Base-by-base conservation (phyloP, 2,113 vertebrate genomes). In the Myodes glareolus region DNA sequence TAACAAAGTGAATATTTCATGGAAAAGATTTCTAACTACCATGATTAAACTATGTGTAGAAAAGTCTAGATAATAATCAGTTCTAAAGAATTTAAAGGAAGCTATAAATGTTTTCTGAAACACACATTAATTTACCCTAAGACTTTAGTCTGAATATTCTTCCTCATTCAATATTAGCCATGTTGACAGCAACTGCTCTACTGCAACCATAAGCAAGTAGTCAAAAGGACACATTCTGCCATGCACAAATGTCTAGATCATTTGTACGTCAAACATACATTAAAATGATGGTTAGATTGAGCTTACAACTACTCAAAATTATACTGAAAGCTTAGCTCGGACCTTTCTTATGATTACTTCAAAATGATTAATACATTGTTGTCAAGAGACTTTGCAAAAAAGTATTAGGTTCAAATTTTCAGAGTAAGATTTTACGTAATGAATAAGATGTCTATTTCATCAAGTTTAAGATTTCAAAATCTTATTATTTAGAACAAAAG, bases 401-500 rank as follows among this genome's bases (percentile, higher is more conserved):
- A 95, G n/a, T 5, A 50, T 5, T 47, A 47, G 45, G 4, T 47
- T 33, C 3, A 68, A 25, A 65, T 81, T 19, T 52, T 52, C 12
- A 89, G 21, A 84, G 13, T 92, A 52, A 80, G 8, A 88, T n/a
- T 52, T 80, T 80, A 95, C 1, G 45, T 85, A 94, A 58, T 47
- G 8, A 67, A 89, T 9, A 92, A 89, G 4, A 90, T 92, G 92
- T 50, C 33, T 21, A 90, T 88, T 91, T 87, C 25, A 89, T 50
- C n/a, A 96, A 58, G 67, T 85, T 85, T 89, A 13, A 70, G 95
- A 73, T 52, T 87, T 78, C 16, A 77, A 82, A 92, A 84, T 93
- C 91, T 91, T 86, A 61, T 87, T 76, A 86, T 55, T 85, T 91
- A 93, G n/a, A 94, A 95, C 85, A 61, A 94, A 33, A 6, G 17